Evolutionary conservation across 2,888 invertebrate genomes (phyloP), one percentile per base, ranked within the genome.

Genomic region (Tetragnatha montana): DNA sequence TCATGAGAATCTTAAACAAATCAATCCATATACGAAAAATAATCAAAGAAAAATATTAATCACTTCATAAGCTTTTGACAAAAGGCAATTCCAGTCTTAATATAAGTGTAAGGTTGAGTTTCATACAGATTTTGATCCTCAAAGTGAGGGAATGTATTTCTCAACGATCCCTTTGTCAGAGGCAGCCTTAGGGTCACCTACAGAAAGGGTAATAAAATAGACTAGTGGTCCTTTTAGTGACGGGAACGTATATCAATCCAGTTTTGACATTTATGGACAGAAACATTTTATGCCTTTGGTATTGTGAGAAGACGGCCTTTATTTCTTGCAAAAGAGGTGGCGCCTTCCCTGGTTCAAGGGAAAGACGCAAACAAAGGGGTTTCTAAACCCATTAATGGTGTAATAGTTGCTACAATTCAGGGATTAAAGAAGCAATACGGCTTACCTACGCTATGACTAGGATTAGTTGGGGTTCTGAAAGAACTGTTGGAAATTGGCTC

Each of bases 131-230:
- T 80, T 86, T 71, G 60, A 80, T 71, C 86, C 60, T 73, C 60
- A 19, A 35, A 71, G 60, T 73, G 73, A 73, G 80, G 47, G 69
- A 60, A 51, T 70, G 74, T 86, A 74, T 74, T 80, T 80, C 73
- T 73, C 71, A 71, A 50, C 81, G 70, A n/a, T 49, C 81, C 70
- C 70, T 87, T 87, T 75, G 76, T 71, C 81, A 51, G 75, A 81
- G 73, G 47, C 68, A 47, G 60, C 21, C 19, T 75, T 81, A 47
- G 80, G 87, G 87, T 81, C 81, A 87, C 75, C 76, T 87, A 81
- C 71, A 81, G 87, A 82, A 87, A 80, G 49, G 87, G 47, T 87
- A 80, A 68, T 87, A 87, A 87, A 87, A 68, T 73, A 76, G 75
- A 70, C 81, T 70, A 81, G 81, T 76, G 70, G 70, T 81, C 87